Evolutionary conservation across 2,888 invertebrate genomes (phyloP).

Genomic region (Atethmia centrago): DNA sequence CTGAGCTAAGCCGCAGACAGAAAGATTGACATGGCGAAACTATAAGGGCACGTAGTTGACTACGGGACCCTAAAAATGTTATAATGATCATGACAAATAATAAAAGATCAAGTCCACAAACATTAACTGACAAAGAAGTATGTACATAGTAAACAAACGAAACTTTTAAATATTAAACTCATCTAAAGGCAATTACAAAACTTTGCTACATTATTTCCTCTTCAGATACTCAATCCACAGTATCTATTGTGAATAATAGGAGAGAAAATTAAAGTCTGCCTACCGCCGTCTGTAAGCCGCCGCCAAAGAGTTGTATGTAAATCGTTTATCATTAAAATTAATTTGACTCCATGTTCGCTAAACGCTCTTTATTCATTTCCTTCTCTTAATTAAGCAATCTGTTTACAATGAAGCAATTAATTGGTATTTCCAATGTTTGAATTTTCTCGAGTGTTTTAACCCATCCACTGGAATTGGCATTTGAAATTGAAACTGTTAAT

Average conservation of each 20-base stretch:
- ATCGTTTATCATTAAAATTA: conserved; percentile 89
- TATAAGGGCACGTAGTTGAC: too few relatives aligned
- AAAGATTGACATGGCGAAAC: too few relatives aligned
- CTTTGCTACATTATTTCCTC: conserved; percentile 59
- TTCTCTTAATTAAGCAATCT: conserved; percentile 90
- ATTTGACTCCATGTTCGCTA: conserved; percentile 86
- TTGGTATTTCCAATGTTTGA: conserved; percentile 86
- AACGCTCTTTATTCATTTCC: conserved; percentile 88
- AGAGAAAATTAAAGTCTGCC: conserved; percentile 76
- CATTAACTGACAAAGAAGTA: not conserved
- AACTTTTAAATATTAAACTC: conserved; percentile 19
- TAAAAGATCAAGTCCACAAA: too few relatives aligned
- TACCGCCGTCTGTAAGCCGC: conserved; percentile 63
- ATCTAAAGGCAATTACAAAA: conserved; percentile 49
- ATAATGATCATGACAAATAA: too few relatives aligned
- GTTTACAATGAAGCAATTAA: conserved; percentile 89
- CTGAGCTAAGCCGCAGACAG: too few relatives aligned
- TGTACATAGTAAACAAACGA: not conserved
- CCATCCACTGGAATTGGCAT: conserved; percentile 72
- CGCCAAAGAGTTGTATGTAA: conserved; percentile 72
- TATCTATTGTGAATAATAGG: conserved; percentile 70
- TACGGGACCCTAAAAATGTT: too few relatives aligned
- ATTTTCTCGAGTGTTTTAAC: conserved; percentile 81
- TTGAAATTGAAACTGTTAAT: conserved; percentile 76
- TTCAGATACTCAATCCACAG: conserved; percentile 65